Base-by-base conservation (phyloP, 2,113 vertebrate genomes). In the Chiloscyllium plagiosum region DNA sequence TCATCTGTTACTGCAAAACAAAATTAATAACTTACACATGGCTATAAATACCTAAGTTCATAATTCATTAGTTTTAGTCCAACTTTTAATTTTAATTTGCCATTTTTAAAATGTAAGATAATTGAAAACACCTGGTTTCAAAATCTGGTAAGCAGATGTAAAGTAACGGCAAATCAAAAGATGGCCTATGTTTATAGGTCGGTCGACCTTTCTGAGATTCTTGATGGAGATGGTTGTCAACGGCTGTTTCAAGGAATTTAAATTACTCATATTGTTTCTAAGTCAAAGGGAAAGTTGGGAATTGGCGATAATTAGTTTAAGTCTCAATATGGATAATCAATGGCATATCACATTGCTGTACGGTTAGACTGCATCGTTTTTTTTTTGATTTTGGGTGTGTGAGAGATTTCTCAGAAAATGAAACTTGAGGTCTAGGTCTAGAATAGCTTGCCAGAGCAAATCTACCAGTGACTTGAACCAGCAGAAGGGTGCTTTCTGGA, bases 1-100 rank as follows among this genome's bases (percentile, higher is more conserved):
- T 98, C 98, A 96, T 98, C 98, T 95, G 97, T 96, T 97, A 97
- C 98, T 99, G 96, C 2, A 96, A 97, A 70, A 97, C 22, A 96
- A 66, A 96, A 68, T 96, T 96, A 96, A 95, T 24, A 92, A 95
- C 3, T 61, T 90, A 90, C 29, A 93, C 8, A 33, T 33, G 29
- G 29, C 12, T 76, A 76, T 13, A 76, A 33, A 76, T 76, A 33
- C 24, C 2, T 70, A 33, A 33, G 33, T 76, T 76, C 72, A 76
- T 76, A 10, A 2, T 33, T 76, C 70, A 12, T 76, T 12, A 29
- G 72, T n/a, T 76, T n/a, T 76, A 33, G 2, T 76, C 33, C 12
- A 76, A 76, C 8, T 76, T 76, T 76, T 76, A 76, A 2, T 76
- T 76, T 12, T 1, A 24, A 8, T 12, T 33, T 76, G 72, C 10